Base-by-base conservation (phyloP, 2,888 invertebrate species). In the Acanthoscelides obtectus region DNA sequence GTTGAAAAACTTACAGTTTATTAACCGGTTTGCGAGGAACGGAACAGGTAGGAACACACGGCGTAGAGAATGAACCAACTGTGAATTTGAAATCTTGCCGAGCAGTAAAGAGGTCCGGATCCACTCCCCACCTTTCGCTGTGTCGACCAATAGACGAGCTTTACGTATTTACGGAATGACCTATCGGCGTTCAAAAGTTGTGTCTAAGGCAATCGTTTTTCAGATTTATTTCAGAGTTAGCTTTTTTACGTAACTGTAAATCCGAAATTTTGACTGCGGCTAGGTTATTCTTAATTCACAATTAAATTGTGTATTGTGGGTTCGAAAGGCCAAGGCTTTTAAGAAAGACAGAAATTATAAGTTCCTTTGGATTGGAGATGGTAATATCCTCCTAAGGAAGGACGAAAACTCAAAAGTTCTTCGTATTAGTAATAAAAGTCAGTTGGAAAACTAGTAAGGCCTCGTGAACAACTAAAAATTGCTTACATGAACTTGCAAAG, bases 11-110 rank as follows among this genome's bases (percentile, higher is more conserved):
- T 45, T 45, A 45, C 45, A 12, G 17, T 45, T 45, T 45, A 1
- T 12, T 45, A 45, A 45, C 45, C 45, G 45, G 45, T 45, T 45
- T 45, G 45, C 17, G 69, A 12, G 45, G 22, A 67, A 64, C 71
- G 64, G 63, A 67, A 67, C 71, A 71, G 71, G 66, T 70, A 22
- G 81, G 80, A 82, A 82, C 82, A 83, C 84, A 83, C 83, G 81
- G 81, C 81, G 79, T 81, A 79, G 80, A 79, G 82, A 80, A 80
- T 80, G 81, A 81, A 83, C 80, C 80, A 80, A 83, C 81, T 82
- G 79, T 82, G 83, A 81, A 77, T 79, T 80, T 79, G 77, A 79
- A 76, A 79, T 75, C 69, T 76, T 78, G 75, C 79, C 77, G 75
- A 79, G 80, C 81, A 80, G 8, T 66, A 82, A 82, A 80, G 80